Percentiles rank a stretch among this genome's conserved stretches.
Conservation (phyloP, 2,113 vertebrate genomes). For the Aplodontia rufa region DNA sequence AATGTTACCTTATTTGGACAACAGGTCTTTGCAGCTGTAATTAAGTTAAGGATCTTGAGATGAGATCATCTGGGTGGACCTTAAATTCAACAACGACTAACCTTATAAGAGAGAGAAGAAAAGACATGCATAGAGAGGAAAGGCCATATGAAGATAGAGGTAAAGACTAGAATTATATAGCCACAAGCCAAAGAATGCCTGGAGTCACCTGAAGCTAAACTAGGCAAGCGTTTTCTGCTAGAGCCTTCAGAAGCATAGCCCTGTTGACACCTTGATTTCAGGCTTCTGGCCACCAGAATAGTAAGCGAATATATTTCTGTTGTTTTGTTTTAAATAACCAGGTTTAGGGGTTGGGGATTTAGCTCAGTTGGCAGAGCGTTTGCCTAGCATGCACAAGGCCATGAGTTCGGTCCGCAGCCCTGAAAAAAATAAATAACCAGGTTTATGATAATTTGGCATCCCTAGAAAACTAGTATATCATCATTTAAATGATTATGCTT, state of each 20-base stretch:
- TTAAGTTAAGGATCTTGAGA: conserved; percentile 47
- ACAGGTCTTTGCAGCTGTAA: conserved; percentile 13
- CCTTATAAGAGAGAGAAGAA: conserved; percentile 12
- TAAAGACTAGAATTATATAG: neutral
- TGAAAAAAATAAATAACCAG: no score
- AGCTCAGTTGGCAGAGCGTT: no score
- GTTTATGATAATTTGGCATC: neutral
- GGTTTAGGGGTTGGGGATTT: no score
- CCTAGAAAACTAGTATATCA: neutral
- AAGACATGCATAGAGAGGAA: neutral
- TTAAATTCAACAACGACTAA: neutral
- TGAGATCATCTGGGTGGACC: neutral
- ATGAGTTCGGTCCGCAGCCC: no score
- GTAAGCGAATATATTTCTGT: neutral
- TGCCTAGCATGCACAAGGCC: no score
- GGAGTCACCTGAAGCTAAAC: neutral
- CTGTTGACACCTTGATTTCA: neutral
- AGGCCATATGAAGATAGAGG: neutral
- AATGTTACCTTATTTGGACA: conserved; percentile 43
- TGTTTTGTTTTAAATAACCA: no score
- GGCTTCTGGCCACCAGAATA: neutral
- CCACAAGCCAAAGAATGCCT: neutral
- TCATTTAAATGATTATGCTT: neutral
- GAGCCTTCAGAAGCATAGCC: neutral
- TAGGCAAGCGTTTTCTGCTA: neutral